These are phyloP conservation scores for Microplitis deprimator DNA, from an alignment of 2,888 invertebrate species.

Conservation along the genomic window DNA sequence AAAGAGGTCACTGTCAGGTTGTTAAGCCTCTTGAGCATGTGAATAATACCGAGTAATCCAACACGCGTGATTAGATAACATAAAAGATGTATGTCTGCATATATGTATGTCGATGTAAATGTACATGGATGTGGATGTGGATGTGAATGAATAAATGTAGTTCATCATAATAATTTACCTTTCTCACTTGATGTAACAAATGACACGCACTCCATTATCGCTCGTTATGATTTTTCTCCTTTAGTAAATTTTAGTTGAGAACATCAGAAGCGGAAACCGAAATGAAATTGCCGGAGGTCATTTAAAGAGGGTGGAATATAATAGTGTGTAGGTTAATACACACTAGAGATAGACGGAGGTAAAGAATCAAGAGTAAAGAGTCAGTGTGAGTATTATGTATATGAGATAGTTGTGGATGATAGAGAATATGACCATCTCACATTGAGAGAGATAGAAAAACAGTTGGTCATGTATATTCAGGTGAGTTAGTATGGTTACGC, in stretches of 20 bases:
- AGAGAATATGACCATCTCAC: background rate
- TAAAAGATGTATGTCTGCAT: too few species aligned
- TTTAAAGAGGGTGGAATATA: conserved; percentile 11
- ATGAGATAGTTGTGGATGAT: conserved; percentile 7
- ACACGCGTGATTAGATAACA: too few species aligned
- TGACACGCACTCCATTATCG: conserved; percentile 30
- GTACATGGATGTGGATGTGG: too few species aligned
- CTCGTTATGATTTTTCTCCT: conserved; percentile 25
- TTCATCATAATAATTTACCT: background rate
- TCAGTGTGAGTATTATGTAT: background rate
- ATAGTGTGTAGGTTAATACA: background rate
- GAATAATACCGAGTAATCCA: too few species aligned
- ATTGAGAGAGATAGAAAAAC: conserved; percentile 19
- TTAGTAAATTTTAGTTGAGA: background rate
- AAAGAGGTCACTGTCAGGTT: background rate
- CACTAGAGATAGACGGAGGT: conserved; percentile 3
- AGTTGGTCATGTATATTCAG: conserved; percentile 26
- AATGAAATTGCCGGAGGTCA: conserved; percentile 34
- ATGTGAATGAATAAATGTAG: too few species aligned
- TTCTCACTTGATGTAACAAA: background rate
- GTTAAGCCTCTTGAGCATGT: too few species aligned
- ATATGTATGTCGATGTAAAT: too few species aligned
- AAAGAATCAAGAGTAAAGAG: background rate
- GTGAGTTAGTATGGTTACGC: conserved; percentile 40
- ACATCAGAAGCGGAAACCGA: conserved; percentile 5